Evolutionary conservation across 2,797 vertebrate genomes (phyloP), one percentile per base, ranked within the genome.

Genomic region (Hirundo rustica): DNA sequence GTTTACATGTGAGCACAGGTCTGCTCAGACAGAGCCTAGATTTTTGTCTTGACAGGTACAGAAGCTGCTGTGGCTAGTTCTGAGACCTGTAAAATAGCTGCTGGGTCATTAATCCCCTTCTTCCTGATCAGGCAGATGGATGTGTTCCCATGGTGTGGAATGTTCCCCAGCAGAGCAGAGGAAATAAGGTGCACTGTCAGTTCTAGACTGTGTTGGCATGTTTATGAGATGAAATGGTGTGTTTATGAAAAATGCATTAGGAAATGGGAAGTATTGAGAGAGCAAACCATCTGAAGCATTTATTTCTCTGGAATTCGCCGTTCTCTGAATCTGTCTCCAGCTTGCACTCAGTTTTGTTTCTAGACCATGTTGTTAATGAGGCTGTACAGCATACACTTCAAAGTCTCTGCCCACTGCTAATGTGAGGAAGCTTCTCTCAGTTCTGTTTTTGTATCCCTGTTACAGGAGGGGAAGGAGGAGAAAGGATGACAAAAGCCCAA

Each of bases 401-500:
- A 71, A 93, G 74, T 38, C 32, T 81, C 51, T 89, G 42, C 66
- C 61, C 30, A 12, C 72, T 55, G 32, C 82, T 12, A 38, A 8
- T 27, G 64, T 17, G 27, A 73, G 67, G 66, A 70, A 79, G 14
- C 48, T 57, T 64, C 21, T 88, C 84, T 91, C 45, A 73, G 20
- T 82, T 53, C 42, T 94, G 30, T 89, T 42, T 91, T 68, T 96
- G 8, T 96, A 64, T 73, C 94, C 38, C 70, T 95, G 30, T 97
- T 95, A 51, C 81, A 99, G 99, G 98, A 99, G 99, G 97, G 99
- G 99, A 71, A 98, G 99, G 45, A 98, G 99, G 95, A 98, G 99
- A 97, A 99, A 99, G 98, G 99, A 99, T 89, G 99, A 99, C 95
- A 99, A 99, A 98, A 99, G 99, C 61, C 99, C 99, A 32, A 98